Percentiles rank a stretch among this genome's conserved stretches.
Conservation (phyloP, 2,797 vertebrate species). For the Mus minutoides region DNA sequence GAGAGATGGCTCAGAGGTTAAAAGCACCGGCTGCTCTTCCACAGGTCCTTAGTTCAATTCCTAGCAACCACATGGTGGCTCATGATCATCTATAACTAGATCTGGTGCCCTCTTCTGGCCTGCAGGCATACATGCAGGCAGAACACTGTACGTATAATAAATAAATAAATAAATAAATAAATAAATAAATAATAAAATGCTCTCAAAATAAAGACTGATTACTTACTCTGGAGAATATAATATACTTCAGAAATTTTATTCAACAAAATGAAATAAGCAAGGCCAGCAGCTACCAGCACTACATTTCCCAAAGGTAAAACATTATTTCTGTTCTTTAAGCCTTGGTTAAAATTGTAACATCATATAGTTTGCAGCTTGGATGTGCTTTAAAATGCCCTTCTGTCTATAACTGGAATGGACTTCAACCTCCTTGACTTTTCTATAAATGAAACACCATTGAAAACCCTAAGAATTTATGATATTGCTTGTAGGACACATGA, state of each 20-base stretch:
- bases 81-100: neutral
- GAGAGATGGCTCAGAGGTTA: neutral
- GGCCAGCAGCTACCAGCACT: neutral
- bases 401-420: neutral
- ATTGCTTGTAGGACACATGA: neutral
- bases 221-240: neutral
- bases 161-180: too few species aligned
- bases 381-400: neutral
- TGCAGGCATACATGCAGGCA: neutral
- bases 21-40: neutral
- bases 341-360: neutral
- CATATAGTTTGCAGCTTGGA: neutral
- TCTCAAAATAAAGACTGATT: constrained; percentile 24
- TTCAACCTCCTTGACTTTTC: constrained; percentile 11
- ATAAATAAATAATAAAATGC: neutral
- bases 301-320: constrained; percentile 25
- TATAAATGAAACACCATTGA: constrained; percentile 51
- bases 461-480: constrained; percentile 15
- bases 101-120: neutral
- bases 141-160: neutral
- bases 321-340: constrained; percentile 15
- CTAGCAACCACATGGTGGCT: neutral
- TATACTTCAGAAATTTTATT: constrained; percentile 21
- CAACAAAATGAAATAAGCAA: constrained; percentile 27
- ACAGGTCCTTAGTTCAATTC: neutral